These are phyloP conservation scores for Struthidea cinerea DNA, from an alignment of 2,113 vertebrate species.

Conservation along the genomic window DNA sequence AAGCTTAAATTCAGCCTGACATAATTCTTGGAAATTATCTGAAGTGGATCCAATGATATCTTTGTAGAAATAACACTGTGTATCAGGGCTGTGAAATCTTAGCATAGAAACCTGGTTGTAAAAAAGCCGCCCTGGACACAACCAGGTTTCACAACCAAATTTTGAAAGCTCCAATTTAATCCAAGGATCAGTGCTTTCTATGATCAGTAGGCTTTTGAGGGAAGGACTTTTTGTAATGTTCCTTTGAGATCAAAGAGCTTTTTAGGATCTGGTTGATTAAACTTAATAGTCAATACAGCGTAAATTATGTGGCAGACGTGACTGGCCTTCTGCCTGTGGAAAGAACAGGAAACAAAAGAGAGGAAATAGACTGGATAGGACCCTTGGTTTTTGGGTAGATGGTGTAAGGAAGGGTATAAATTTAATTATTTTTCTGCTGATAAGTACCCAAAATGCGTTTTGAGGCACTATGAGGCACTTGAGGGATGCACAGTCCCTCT, in stretches of 20 bases:
- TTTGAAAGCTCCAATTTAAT: background rate
- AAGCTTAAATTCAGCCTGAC: background rate
- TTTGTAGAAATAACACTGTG: background rate
- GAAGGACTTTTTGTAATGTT: background rate
- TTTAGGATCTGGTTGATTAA: background rate
- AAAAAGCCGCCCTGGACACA: too few relatives aligned
- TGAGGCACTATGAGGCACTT: background rate
- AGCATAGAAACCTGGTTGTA: too few relatives aligned
- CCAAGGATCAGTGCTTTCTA: background rate
- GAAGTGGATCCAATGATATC: background rate
- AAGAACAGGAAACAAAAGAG: background rate
- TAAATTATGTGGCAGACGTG: background rate
- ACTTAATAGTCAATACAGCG: rapidly evolving
- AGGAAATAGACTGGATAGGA: background rate
- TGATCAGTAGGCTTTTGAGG: background rate
- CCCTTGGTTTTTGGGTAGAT: background rate
- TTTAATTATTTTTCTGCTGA: background rate
- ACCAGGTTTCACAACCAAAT: background rate
- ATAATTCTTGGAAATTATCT: background rate
- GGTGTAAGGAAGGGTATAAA: background rate
- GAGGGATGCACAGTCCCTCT: background rate
- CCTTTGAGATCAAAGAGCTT: background rate
- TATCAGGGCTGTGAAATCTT: background rate
- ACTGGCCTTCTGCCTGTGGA: background rate
- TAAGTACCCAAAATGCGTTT: background rate